phyloP scores from a whole-genome alignment of 2,113 vertebrate species.

The Otis tarda region DNA sequence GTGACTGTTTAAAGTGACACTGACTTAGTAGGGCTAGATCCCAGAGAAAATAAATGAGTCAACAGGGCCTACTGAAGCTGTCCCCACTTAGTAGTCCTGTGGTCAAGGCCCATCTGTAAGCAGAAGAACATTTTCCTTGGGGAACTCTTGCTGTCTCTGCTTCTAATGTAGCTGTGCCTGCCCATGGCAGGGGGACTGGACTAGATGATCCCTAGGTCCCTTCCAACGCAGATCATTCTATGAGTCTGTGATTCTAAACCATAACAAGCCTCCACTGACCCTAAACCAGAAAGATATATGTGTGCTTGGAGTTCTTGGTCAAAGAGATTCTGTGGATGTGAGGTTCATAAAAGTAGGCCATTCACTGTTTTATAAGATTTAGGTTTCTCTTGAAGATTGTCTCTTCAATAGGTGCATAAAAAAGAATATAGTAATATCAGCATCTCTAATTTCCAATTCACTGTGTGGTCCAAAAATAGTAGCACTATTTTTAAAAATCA shows the following conservation, averaged over 20 bases:
- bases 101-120: not conserved
- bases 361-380: not conserved
- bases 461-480: not conserved
- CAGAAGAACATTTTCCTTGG: not conserved
- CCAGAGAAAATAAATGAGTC: not conserved
- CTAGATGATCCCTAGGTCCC: not conserved
- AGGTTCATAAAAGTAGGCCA: not conserved
- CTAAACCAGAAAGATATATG: not conserved
- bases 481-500: not conserved
- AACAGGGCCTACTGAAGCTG: not conserved
- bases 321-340: not conserved
- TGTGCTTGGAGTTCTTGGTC: not conserved
- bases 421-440: not conserved
- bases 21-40: not conserved
- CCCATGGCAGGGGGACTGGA: rapidly evolving
- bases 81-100: not conserved
- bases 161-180: not conserved
- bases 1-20: not conserved
- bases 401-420: not conserved
- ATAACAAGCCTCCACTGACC: not conserved
- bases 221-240: not conserved
- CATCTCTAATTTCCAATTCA: not conserved
- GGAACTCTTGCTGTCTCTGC: not conserved
- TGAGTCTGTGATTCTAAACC: not conserved
- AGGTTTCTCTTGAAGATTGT: not conserved